These are phyloP conservation scores for Aphelenchoides fujianensis DNA, from an alignment of 1,140 invertebrate species.

Conservation along the genomic window DNA sequence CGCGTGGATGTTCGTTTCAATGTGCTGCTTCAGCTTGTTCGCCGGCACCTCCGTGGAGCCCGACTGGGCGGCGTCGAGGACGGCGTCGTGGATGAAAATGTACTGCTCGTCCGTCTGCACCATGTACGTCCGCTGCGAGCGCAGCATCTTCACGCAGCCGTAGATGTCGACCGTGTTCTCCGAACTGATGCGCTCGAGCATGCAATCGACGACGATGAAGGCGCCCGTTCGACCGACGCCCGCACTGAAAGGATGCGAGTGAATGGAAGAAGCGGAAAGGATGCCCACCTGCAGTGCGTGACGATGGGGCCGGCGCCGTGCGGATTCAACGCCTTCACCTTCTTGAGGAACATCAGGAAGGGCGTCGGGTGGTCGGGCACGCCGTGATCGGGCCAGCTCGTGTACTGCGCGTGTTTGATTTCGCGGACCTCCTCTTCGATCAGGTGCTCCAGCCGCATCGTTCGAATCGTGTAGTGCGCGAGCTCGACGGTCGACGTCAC, in stretches of 20 bases:
- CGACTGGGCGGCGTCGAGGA: constrained; percentile 89
- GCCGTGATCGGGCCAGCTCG: constrained; percentile 58
- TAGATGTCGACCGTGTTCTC: constrained; percentile 80
- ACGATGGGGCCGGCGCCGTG: constrained; percentile 54
- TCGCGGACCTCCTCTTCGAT: constrained; percentile 68
- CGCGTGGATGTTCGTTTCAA: constrained; percentile 16
- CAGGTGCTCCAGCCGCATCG: constrained; percentile 77
- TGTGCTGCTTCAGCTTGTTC: constrained; percentile 73
- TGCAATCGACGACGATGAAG: constrained; percentile 80
- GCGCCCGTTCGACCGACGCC: constrained; percentile 88
- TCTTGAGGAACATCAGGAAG: constrained; percentile 49
- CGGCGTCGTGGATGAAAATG: constrained; percentile 92
- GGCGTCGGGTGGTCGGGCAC: constrained; percentile 58
- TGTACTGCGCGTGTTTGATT: constrained; percentile 47
- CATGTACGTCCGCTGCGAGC: constrained; percentile 84
- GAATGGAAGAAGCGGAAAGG: background rate
- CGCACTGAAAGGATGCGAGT: constrained; percentile 64
- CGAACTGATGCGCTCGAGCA: constrained; percentile 77
- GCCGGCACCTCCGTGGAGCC: constrained; percentile 90
- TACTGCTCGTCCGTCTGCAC: constrained; percentile 94
- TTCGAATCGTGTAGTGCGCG: constrained; percentile 93
- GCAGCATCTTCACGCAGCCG: constrained; percentile 80
- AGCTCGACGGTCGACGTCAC: constrained; percentile 69
- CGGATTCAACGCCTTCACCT: constrained; percentile 49
- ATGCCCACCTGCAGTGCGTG: constrained; percentile 57